phyloP scores from a whole-genome alignment of 2,888 invertebrate genomes.

The Catocala fraxini region DNA sequence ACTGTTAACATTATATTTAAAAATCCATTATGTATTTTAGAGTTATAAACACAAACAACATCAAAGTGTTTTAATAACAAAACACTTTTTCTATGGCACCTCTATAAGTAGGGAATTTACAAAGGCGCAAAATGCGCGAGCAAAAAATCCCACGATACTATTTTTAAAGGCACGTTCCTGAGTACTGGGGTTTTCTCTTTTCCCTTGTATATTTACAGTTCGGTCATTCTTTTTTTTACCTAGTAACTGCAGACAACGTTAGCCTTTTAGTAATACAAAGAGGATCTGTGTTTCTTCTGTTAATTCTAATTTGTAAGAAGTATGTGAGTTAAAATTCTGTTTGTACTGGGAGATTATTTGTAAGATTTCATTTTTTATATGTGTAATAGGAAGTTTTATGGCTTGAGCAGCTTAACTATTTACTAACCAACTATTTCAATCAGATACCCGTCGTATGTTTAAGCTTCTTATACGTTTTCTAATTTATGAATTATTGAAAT shows the following conservation, averaged over 20 bases:
- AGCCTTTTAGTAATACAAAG: constrained; percentile 34
- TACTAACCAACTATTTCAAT: too few species aligned
- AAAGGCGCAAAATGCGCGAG: constrained; percentile 29
- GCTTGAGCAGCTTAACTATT: too few species aligned
- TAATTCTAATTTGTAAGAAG: constrained; percentile 45
- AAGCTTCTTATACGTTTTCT: too few species aligned
- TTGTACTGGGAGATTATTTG: constrained; percentile 25
- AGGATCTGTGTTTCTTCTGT: constrained; percentile 33
- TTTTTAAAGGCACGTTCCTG: constrained; percentile 45
- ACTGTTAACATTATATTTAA: background rate
- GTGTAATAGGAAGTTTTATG: too few species aligned
- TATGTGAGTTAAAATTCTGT: constrained; percentile 34
- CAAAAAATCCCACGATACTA: constrained; percentile 24
- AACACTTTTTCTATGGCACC: constrained; percentile 13
- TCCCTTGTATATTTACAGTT: constrained; percentile 42
- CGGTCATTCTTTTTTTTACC: constrained; percentile 26
- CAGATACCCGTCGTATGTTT: too few species aligned
- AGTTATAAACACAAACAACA: constrained; percentile 4
- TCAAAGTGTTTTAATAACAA: constrained; percentile 32
- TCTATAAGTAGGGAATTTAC: constrained; percentile 15
- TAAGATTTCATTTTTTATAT: constrained; percentile 7
- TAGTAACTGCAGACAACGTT: constrained; percentile 35
- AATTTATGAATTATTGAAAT: too few species aligned
- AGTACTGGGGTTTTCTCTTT: constrained; percentile 12
- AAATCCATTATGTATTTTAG: constrained; percentile 2